Evolutionary conservation across 2,797 vertebrate genomes (phyloP).

Genomic region (Tragopan temminckii): DNA sequence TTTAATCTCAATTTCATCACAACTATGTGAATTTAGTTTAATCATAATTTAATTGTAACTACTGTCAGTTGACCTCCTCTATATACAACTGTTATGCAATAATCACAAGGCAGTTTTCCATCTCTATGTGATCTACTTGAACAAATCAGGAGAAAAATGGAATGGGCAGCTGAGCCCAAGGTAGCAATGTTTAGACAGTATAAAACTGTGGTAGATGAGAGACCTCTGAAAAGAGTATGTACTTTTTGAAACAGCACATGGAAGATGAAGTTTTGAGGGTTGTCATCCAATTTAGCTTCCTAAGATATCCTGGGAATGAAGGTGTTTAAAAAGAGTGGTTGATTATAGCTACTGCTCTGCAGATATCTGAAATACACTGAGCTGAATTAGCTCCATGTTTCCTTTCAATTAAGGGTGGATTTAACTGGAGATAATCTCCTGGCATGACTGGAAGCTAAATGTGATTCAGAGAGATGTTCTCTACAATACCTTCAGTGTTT

Average conservation of each 20-base stretch:
- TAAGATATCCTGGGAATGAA: not conserved
- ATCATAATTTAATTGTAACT: not conserved
- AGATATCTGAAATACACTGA: not conserved
- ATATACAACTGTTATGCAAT: not conserved
- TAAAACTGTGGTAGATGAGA: not conserved
- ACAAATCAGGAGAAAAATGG: not conserved
- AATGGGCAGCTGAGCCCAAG: not conserved
- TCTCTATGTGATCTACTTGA: not conserved
- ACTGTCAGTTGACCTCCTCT: not conserved
- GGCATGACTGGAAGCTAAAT: constrained; percentile 25
- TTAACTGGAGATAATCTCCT: constrained; percentile 39
- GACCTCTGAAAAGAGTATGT: not conserved
- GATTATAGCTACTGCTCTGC: not conserved
- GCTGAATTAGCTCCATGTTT: not conserved
- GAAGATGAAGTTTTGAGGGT: not conserved
- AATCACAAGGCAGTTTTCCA: not conserved
- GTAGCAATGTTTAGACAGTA: not conserved
- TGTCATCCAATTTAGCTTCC: not conserved
- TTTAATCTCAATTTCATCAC: constrained; percentile 22
- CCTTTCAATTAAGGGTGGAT: not conserved
- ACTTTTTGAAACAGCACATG: rapidly evolving
- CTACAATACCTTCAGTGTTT: constrained; percentile 26
- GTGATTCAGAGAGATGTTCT: constrained; percentile 32
- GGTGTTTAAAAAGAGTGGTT: not conserved
- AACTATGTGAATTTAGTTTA: constrained; percentile 13